Conservation (phyloP, 2,113 vertebrate species). For the Prunella fulvescens region DNA sequence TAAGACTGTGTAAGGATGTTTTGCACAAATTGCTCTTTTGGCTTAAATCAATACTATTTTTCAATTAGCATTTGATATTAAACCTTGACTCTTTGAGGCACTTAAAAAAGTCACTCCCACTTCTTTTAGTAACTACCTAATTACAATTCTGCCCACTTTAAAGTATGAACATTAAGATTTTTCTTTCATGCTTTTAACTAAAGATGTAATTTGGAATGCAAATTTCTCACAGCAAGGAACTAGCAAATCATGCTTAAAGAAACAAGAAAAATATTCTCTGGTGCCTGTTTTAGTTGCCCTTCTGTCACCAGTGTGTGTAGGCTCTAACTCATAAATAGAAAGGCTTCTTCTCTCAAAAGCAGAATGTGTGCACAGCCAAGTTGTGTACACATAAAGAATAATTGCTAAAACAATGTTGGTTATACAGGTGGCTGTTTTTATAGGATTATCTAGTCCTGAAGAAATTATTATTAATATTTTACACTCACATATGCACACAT, state of each 20-base stretch:
- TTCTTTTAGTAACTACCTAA: not conserved
- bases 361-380: not conserved
- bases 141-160: not conserved
- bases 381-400: not conserved
- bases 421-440: not conserved
- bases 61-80: not conserved
- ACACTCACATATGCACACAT: not conserved
- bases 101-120: not conserved
- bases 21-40: not conserved
- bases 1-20: not conserved
- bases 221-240: not conserved
- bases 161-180: not conserved
- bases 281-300: not conserved
- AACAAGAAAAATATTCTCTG: not conserved
- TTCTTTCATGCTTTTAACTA: not conserved
- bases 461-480: not conserved
- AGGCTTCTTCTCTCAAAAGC: not conserved
- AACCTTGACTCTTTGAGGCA: not conserved
- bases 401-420: not conserved
- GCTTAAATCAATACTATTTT: not conserved
- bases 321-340: not conserved
- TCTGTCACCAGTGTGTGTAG: not conserved
- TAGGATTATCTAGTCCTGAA: not conserved
- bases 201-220: slow-evolving; percentile 8
- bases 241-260: not conserved